Base-by-base conservation (phyloP, 1,140 invertebrate species). In the Diploscapter pachys region DNA sequence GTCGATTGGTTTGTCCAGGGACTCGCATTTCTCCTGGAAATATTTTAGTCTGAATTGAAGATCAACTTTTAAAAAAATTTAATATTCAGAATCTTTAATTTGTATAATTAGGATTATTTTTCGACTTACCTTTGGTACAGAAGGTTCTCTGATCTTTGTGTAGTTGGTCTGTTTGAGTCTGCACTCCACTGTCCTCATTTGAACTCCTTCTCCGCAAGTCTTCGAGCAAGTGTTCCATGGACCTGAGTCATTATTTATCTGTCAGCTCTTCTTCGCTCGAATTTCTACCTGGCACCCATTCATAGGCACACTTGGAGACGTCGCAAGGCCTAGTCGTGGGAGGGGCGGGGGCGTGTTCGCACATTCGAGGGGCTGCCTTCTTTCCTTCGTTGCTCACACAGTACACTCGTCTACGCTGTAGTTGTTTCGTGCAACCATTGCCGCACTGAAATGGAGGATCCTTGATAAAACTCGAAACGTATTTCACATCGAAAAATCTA, bases 341-440 rank as follows among this genome's bases (percentile, higher is more conserved):
- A 2, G 92, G 92, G 80, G 87, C 89, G 4, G 88, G 85, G n/a
- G 86, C 80, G 54, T 81, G 80, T 1, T 88, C 86, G 84, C 92
- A 93, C 75, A 89, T 85, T 51, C 83, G 81, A 61, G 87, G 87
- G 2, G 86, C 81, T 2, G 90, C 89, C 72, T 88, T 88, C 73
- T 88, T 88, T 2, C 89, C 89, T 3, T 84, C 81, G 59, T 80
- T 79, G 71, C 89, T 88, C 4, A 89, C 84, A 83, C 92, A 93
- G 78, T 88, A 89, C 48, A 93, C 84, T 70, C 87, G 87, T 31
- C 92, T 87, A 54, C 85, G 87, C 83, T 92, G 90, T 65, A 88
- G 85, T 2, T 91, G 90, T 80, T 89, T 88, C 1, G 92, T 91
- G 85, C 93, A 94, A 3, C 86, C 80, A 72, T 90, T 89, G 62